Evolutionary conservation across 2,797 vertebrate species (phyloP).

Genomic region (Falco berigora): DNA sequence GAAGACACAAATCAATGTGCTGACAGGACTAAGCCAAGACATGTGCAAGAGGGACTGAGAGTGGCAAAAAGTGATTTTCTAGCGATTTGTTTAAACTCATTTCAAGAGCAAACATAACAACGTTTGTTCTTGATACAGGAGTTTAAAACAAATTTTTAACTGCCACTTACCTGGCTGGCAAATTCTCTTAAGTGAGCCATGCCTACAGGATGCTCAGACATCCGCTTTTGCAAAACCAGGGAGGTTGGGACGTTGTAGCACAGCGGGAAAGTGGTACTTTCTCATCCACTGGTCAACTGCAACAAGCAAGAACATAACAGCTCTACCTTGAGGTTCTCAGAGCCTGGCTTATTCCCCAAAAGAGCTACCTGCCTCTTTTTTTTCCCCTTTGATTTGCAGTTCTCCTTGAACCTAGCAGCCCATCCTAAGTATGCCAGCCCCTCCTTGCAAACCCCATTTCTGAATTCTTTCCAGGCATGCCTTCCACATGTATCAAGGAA

Average conservation of each 20-base stretch:
- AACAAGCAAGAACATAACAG: not conserved
- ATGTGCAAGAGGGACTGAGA: not conserved
- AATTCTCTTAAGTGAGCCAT: slow-evolving; percentile 75
- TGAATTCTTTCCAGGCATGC: not conserved
- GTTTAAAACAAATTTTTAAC: not conserved
- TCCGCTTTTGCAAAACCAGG: not conserved
- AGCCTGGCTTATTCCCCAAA: not conserved
- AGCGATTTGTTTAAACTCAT: not conserved
- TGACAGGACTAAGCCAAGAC: not conserved
- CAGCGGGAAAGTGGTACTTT: not conserved
- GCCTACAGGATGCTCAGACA: not conserved
- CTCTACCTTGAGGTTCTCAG: not conserved
- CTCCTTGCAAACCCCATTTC: not conserved
- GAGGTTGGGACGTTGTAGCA: not conserved
- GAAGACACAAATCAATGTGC: not conserved
- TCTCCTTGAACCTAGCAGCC: not conserved
- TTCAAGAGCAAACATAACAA: not conserved
- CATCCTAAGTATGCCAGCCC: not conserved
- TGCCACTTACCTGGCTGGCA: slow-evolving; percentile 62
- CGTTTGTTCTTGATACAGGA: not conserved
- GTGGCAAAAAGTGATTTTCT: not conserved
- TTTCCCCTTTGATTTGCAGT: not conserved
- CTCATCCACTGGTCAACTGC: not conserved
- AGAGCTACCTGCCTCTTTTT: not conserved
- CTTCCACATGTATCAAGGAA: not conserved